Conservation (phyloP, 2,888 invertebrate genomes). For the Mythimna ferrago region DNA sequence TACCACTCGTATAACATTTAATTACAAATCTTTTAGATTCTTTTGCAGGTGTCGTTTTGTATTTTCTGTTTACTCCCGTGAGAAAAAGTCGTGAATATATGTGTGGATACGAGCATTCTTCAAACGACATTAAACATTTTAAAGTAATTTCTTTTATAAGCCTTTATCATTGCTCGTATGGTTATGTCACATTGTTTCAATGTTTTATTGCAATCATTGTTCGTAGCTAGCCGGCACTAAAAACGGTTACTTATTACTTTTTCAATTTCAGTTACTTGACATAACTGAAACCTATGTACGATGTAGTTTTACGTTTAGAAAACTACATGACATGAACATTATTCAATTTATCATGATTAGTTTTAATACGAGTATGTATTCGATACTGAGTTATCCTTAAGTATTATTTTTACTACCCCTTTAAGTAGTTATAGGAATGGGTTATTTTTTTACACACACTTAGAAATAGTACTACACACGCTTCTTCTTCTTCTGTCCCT, state of each 20-base stretch:
- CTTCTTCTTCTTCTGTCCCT: too few species aligned
- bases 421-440: not conserved
- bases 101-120: not conserved
- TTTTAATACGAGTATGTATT: not conserved
- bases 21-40: not conserved
- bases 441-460: not conserved
- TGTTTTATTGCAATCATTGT: not conserved
- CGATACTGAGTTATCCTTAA: not conserved
- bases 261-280: not conserved
- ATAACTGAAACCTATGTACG: not conserved
- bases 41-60: not conserved
- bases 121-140: not conserved
- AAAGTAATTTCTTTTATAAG: slow-evolving; percentile 2
- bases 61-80: not conserved
- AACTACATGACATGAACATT: not conserved
- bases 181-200: not conserved
- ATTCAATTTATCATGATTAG: not conserved
- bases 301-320: not conserved
- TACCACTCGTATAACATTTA: not conserved
- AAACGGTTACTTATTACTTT: not conserved
- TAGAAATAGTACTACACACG: not conserved
- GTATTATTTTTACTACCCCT: not conserved
- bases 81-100: not conserved
- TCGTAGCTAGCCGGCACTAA: not conserved
- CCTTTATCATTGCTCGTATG: not conserved